Evolutionary conservation across 2,888 invertebrate genomes (phyloP).

Genomic region (Antitype chi): DNA sequence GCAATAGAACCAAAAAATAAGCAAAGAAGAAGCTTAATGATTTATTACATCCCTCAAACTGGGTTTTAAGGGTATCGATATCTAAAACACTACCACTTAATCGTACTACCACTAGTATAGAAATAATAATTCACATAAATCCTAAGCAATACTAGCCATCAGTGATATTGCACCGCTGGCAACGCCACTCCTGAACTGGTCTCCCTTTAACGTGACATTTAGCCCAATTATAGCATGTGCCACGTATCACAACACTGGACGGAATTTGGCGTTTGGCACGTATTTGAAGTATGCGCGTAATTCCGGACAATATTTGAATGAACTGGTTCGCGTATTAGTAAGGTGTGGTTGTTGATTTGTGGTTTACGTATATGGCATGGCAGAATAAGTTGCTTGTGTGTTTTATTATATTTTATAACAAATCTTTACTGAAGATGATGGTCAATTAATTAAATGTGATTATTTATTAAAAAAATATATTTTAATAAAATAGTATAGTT

Average conservation of each 20-base stretch:
- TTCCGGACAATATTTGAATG: constrained; percentile 38
- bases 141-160: not conserved
- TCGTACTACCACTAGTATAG: not conserved
- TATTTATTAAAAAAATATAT: not conserved
- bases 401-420: not conserved
- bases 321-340: constrained; percentile 46
- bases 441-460: constrained; percentile 17
- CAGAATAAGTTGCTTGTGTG: not conserved
- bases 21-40: too few species aligned
- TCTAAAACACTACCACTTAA: not conserved
- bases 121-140: not conserved
- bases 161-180: not conserved
- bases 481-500: constrained; percentile 3
- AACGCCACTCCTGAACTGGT: constrained; percentile 33
- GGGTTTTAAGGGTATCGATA: not conserved
- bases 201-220: constrained; percentile 25
- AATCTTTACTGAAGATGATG: constrained; percentile 9
- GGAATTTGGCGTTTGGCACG: constrained; percentile 26
- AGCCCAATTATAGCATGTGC: constrained; percentile 31
- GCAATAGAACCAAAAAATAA: not conserved
- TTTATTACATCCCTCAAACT: not conserved
- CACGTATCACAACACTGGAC: constrained; percentile 16
- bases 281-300: constrained; percentile 46
- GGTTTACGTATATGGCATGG: constrained; percentile 23
- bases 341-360: constrained; percentile 53